Evolutionary conservation across 2,113 vertebrate genomes (phyloP).

Genomic region (Aplodontia rufa): DNA sequence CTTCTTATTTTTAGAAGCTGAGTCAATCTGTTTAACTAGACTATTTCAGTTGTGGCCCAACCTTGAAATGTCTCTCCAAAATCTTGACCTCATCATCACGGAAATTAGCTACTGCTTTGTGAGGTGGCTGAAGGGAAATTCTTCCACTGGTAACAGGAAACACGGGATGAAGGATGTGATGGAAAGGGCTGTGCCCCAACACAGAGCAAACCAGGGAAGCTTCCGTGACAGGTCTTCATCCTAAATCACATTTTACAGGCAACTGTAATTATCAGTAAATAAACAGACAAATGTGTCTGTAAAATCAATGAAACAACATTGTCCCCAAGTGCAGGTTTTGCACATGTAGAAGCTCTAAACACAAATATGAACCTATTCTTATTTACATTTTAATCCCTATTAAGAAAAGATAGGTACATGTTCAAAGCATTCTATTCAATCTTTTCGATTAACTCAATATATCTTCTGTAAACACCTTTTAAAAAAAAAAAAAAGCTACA

Average conservation of each 20-base stretch:
- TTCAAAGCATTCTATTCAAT: background rate
- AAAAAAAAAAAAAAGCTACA: too few relatives aligned
- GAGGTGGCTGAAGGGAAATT: slow-evolving; percentile 12
- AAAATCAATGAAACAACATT: background rate
- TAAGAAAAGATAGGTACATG: background rate
- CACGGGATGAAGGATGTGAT: background rate
- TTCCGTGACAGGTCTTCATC: background rate
- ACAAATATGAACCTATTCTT: background rate
- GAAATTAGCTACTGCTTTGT: background rate
- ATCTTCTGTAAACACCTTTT: background rate
- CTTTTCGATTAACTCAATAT: background rate
- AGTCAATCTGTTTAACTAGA: background rate
- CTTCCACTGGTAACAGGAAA: background rate
- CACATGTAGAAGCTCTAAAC: background rate
- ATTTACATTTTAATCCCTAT: background rate
- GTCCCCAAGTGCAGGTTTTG: background rate
- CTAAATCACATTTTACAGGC: background rate
- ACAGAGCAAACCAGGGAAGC: fast-evolving
- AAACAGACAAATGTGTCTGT: too few relatives aligned
- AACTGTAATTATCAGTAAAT: too few relatives aligned
- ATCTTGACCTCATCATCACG: background rate
- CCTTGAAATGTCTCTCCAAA: background rate
- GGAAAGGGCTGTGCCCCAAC: background rate
- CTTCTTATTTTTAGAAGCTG: slow-evolving; percentile 10
- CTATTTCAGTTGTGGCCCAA: background rate